These are phyloP conservation scores for Catharus bicknelli DNA, from an alignment of 2,113 vertebrate genomes.

Conservation along the genomic window DNA sequence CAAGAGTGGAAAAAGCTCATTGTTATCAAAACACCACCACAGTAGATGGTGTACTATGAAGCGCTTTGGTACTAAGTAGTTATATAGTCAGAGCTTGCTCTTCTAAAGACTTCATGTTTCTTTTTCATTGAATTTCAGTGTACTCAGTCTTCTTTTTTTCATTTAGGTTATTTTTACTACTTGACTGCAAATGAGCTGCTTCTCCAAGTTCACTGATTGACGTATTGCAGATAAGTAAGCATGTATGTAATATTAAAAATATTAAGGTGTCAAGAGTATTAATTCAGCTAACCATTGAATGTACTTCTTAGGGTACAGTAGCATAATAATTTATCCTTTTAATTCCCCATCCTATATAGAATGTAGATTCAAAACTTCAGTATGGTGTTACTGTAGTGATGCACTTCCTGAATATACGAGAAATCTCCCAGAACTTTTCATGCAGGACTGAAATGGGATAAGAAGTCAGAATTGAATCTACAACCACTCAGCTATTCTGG, in stretches of 20 bases:
- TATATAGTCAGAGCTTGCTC: background rate
- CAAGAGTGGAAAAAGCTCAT: background rate
- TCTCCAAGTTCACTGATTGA: background rate
- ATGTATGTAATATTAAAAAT: background rate
- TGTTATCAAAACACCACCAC: background rate
- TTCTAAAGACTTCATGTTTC: background rate
- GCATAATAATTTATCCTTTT: background rate
- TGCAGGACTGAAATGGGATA: background rate
- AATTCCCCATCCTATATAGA: background rate
- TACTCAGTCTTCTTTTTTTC: background rate
- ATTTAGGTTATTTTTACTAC: background rate
- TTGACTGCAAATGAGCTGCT: background rate
- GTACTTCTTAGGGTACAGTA: background rate
- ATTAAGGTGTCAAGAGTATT: background rate
- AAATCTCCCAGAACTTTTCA: background rate
- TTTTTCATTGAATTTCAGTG: background rate
- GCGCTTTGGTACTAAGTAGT: background rate
- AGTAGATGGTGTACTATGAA: background rate
- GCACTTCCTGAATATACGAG: background rate
- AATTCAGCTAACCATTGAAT: background rate
- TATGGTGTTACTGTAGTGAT: background rate
- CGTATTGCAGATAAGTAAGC: background rate
- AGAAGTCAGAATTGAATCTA: background rate
- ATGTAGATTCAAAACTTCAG: background rate
- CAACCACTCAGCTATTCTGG: background rate